Conservation (phyloP, 2,113 vertebrate genomes). For the Actenoides hombroni region DNA sequence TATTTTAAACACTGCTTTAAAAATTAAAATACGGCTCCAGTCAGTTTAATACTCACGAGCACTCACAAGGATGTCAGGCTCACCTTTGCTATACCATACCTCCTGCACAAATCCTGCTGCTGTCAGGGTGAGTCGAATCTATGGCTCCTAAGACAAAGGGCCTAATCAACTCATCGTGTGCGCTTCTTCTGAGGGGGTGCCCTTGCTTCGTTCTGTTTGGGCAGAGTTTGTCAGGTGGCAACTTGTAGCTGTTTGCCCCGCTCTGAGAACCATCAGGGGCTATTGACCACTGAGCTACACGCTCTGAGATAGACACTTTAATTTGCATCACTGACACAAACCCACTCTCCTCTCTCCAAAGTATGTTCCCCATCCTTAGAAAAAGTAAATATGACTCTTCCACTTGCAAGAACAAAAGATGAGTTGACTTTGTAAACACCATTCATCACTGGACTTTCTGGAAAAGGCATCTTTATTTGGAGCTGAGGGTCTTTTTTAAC, state of each 20-base stretch:
- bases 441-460: not conserved
- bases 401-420: not conserved
- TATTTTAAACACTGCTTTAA: not conserved
- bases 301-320: not conserved
- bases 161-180: not conserved
- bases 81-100: not conserved
- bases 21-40: not conserved
- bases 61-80: not conserved
- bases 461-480: not conserved
- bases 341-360: not conserved
- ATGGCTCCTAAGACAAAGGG: not conserved
- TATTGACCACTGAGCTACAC: not conserved
- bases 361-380: not conserved
- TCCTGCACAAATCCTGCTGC: not conserved
- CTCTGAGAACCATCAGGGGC: not conserved
- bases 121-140: not conserved
- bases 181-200: not conserved
- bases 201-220: not conserved
- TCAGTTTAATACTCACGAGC: not conserved
- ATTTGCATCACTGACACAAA: not conserved
- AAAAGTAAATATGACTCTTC: not conserved
- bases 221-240: not conserved
- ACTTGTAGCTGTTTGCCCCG: not conserved
- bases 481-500: not conserved
- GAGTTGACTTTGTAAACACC: rapidly evolving